Conservation (phyloP, 2,797 vertebrate genomes). For the Miichthys miiuy region DNA sequence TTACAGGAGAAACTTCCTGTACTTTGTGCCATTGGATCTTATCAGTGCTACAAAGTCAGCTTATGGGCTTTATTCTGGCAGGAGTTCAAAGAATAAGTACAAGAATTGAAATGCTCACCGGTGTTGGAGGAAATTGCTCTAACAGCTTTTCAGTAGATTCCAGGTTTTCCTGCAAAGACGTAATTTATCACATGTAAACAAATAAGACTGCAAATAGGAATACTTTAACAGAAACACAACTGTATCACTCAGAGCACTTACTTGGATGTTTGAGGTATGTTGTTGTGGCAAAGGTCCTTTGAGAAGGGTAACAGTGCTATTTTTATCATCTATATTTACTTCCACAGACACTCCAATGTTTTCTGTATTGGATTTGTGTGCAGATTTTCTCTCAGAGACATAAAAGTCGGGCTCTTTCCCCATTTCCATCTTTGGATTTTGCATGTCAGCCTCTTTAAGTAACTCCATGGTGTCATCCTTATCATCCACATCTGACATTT, state of each 20-base stretch:
- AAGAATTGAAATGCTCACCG: constrained; percentile 67
- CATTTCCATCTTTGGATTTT: constrained; percentile 33
- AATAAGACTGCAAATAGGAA: neutral
- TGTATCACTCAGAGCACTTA: constrained; percentile 56
- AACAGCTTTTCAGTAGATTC: constrained; percentile 88
- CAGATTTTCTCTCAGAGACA: constrained; percentile 39
- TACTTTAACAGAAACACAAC: neutral
- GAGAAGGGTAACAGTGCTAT: constrained; percentile 59
- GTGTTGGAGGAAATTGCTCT: constrained; percentile 73
- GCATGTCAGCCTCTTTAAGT: constrained; percentile 75
- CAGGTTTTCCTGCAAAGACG: constrained; percentile 81
- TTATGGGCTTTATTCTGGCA: neutral
- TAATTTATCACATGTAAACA: neutral
- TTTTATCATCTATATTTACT: constrained; percentile 40
- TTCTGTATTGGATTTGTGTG: constrained; percentile 23
- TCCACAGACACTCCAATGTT: constrained; percentile 14
- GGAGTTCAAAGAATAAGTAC: constrained; percentile 6
- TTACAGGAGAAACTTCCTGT: neutral
- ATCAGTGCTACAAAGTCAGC: neutral
- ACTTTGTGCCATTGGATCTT: neutral
- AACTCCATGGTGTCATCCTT: constrained; percentile 84
- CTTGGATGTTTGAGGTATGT: constrained; percentile 61
- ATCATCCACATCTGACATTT: constrained; percentile 57
- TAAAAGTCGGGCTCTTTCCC: constrained; percentile 3
- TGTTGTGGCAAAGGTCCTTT: constrained; percentile 43